A percentile compares a stretch with the other conserved stretches of the same genome.
Conservation (phyloP, 53 echinoderm and acorn worm genomes). For the Arbacia lixula region DNA sequence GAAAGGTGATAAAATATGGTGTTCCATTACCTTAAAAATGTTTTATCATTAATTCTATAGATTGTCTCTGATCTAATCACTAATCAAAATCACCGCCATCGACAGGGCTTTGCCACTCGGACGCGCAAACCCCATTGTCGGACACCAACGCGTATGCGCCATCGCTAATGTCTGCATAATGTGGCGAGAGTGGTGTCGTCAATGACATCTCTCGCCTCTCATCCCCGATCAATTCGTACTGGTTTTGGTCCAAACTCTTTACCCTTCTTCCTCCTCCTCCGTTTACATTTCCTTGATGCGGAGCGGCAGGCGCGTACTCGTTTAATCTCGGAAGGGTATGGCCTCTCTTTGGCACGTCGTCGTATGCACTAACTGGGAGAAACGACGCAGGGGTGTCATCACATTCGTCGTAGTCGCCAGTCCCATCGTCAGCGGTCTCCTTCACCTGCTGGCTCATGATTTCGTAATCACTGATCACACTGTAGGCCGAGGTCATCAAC, state of each 20-base stretch:
- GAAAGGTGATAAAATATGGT: too few species aligned
- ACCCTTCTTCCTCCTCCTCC: neutral
- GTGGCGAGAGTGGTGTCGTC: constrained; percentile 18
- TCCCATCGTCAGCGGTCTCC: neutral
- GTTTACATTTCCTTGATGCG: neutral
- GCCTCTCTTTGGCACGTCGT: neutral
- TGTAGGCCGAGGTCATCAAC: neutral
- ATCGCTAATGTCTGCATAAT: constrained; percentile 40
- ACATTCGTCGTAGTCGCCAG: neutral
- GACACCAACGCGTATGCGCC: constrained; percentile 15
- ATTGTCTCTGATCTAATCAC: too few species aligned
- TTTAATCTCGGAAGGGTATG: constrained; percentile 28
- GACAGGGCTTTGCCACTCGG: constrained; percentile 15
- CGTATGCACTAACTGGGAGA: neutral
- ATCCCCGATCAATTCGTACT: constrained; percentile 15
- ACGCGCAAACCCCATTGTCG: constrained; percentile 6
- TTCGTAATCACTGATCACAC: constrained; percentile 46
- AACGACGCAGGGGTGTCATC: neutral
- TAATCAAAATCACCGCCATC: too few species aligned
- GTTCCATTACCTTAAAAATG: too few species aligned
- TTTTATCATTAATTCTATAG: too few species aligned
- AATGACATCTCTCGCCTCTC: neutral
- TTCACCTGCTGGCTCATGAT: constrained; percentile 32
- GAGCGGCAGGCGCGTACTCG: neutral
- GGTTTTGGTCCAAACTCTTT: neutral